Evolutionary conservation across 2,888 invertebrate genomes (phyloP).

Genomic region (Myopa tessellatipennis): DNA sequence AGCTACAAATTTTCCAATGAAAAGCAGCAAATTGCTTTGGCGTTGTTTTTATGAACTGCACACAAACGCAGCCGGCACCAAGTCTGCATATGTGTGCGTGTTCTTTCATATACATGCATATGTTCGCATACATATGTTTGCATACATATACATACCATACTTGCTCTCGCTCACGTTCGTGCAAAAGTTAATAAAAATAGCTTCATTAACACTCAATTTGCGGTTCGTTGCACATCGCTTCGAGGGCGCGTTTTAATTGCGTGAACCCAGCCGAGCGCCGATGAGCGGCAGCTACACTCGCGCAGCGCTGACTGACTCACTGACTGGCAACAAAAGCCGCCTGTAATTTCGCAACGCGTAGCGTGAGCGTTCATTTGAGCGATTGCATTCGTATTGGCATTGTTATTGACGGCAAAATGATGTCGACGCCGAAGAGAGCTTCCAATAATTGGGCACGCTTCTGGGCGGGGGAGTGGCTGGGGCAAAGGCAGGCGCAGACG

Average conservation of each 20-base stretch:
- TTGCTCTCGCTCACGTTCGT: conserved; percentile 31
- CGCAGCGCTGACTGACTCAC: too few species aligned
- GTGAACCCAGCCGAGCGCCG: conserved; percentile 22
- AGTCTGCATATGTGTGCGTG: background rate
- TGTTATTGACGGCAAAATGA: conserved; percentile 7
- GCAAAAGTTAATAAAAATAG: conserved; percentile 46
- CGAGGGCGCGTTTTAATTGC: conserved; percentile 40
- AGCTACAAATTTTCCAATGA: conserved; percentile 19
- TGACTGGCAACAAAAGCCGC: background rate
- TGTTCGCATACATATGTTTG: background rate
- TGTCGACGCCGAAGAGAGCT: conserved; percentile 5
- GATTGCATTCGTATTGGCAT: conserved; percentile 15
- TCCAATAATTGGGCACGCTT: too few species aligned
- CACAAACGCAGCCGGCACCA: conserved; percentile 12
- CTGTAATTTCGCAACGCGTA: background rate
- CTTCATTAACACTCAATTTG: conserved; percentile 48
- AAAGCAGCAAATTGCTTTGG: conserved; percentile 27
- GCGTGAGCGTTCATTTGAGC: conserved; percentile 17
- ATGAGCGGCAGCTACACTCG: background rate
- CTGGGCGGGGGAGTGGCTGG: background rate
- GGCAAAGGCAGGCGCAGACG: background rate
- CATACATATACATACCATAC: background rate
- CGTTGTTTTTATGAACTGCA: conserved; percentile 19
- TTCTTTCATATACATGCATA: background rate
- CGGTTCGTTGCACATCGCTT: conserved; percentile 42